Evolutionary conservation across 2,888 invertebrate species (phyloP).

Genomic region (Diplolepis rosae): DNA sequence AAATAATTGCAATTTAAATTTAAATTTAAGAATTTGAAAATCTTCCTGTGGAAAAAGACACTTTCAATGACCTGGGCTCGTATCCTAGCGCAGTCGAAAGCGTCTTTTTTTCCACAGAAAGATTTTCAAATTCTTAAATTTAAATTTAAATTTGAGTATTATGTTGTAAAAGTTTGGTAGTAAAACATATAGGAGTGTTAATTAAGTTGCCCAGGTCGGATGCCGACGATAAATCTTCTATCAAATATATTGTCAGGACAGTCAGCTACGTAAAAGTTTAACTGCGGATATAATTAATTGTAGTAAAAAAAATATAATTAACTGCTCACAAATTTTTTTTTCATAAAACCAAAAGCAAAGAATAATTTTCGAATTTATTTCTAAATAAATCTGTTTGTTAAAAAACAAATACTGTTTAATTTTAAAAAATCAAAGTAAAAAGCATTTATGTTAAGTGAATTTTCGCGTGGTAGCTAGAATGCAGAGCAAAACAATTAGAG

Average conservation of each 20-base stretch:
- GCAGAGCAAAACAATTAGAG: conserved; percentile 46
- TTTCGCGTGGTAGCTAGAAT: conserved; percentile 47
- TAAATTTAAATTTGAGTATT: not conserved
- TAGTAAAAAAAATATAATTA: not conserved
- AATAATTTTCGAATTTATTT: not conserved
- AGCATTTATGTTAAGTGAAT: conserved; percentile 41
- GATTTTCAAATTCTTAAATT: no score
- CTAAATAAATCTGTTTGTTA: no score
- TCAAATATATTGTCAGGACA: not conserved
- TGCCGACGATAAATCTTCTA: conserved; percentile 3
- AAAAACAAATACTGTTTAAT: not conserved
- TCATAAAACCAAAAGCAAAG: not conserved
- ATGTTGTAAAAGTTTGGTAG: not conserved
- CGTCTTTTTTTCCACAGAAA: no score
- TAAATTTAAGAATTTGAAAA: no score
- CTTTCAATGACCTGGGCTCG: no score
- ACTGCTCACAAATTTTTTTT: not conserved
- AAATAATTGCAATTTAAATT: no score
- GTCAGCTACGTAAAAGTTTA: conserved; percentile 1
- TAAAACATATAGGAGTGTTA: not conserved
- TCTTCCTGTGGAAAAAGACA: no score
- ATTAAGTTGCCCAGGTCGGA: conserved; percentile 4
- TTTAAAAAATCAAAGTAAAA: not conserved
- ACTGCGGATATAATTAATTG: not conserved
- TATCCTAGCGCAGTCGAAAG: no score